Conservation (phyloP, 2,113 vertebrate species). For the Xenotilapia longispinis region DNA sequence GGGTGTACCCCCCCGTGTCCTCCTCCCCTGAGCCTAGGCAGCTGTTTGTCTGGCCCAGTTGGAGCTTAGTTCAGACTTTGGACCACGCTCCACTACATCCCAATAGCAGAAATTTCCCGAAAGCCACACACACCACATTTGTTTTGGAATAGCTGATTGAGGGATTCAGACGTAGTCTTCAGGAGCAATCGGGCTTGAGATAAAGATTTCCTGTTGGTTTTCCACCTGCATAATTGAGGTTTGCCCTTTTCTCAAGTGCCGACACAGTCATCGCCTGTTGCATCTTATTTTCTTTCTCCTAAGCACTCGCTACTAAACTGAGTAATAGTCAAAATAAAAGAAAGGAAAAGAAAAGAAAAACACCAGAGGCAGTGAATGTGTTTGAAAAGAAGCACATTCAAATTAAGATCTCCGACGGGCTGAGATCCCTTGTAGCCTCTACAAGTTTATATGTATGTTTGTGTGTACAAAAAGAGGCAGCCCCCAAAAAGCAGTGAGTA, state of each 20-base stretch:
- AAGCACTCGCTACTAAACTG: neutral
- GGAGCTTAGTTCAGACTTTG: constrained; percentile 57
- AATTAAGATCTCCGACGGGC: constrained; percentile 56
- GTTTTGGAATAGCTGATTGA: constrained; percentile 51
- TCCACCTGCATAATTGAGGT: neutral
- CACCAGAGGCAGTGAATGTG: neutral
- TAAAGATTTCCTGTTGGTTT: constrained; percentile 56
- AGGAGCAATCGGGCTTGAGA: neutral
- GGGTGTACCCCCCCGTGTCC: constrained; percentile 5
- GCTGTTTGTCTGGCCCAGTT: constrained; percentile 69
- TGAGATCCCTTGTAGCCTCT: constrained; percentile 58
- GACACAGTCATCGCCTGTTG: constrained; percentile 27
- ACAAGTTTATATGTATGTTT: constrained; percentile 64
- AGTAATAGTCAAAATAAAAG: neutral
- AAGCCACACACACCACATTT: constrained; percentile 55
- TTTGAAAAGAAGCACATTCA: constrained; percentile 40
- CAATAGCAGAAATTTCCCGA: constrained; percentile 48
- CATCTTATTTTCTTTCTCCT: neutral
- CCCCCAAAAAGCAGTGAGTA: constrained; percentile 60
- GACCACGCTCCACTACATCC: constrained; percentile 68
- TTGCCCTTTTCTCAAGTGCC: neutral
- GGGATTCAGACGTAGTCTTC: constrained; percentile 24
- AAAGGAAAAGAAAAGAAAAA: neutral
- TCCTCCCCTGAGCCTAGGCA: constrained; percentile 43
- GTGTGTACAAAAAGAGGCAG: constrained; percentile 63